Base-by-base conservation (phyloP, 1,140 invertebrate genomes). In the Micrasema minimum region DNA sequence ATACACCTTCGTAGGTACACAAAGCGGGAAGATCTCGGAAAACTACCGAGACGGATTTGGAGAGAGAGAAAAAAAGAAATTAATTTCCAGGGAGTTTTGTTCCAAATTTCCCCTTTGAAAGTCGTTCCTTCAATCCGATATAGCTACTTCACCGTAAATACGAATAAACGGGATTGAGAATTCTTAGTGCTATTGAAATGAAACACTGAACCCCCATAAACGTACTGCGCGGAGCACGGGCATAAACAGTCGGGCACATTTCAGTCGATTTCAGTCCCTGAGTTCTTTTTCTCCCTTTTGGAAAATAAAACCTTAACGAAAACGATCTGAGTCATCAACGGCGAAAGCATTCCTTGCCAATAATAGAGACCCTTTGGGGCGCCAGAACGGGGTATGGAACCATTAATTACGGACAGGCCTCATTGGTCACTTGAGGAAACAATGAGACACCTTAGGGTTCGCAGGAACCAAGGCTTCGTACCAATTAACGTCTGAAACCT, bases 281-380 rank as follows among this genome's bases (percentile, higher is more conserved):
- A 69, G 67, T 59, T 69, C 61, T 61, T 61, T 55, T 45, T 7
- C 67, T 37, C 48, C 48, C 64, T 50, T 66, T 66, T 59, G 35
- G 48, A 51, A 61, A 71, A 69, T 61, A 69, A 65, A 65, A 69
- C 68, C 68, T 62, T 69, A 69, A 71, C 69, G 69, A 71, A 71
- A 71, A 71, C 69, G 61, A 71, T 71, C 69, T 71, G 65, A 53
- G 69, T 71, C 69, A 71, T 71, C 69, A 71, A 41, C 69, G 61
- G 14, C 23, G 18, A 38, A 31, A 69, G 38, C 53, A 26, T 38
- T 69, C 59, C n/a, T n/a, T 16, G 68, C 68, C 67, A 69, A 69
- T 69, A 69, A 69, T 57, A 57, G 64, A 48, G 64, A 23, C 41
- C 64, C 45, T 50, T 68, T 23, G 23, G 46, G 9, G 69, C 57